Base-by-base conservation (phyloP, 2,797 vertebrate species). In the Mastacembelus armatus region DNA sequence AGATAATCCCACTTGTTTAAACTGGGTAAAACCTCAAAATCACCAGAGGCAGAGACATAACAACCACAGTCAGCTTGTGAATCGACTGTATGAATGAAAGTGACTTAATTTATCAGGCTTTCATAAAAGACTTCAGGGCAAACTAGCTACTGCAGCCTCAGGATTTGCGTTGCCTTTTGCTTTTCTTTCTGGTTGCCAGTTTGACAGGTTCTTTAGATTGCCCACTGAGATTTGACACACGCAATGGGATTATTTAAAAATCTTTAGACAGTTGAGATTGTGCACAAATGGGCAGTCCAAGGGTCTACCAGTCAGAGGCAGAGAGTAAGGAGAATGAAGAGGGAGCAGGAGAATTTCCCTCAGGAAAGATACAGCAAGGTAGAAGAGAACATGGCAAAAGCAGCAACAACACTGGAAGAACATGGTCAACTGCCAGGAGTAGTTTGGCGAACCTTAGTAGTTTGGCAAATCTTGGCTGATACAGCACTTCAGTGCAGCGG, bases 361-460 rank as follows among this genome's bases (percentile, higher is more conserved):
- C 48, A 42, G 77, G 78, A 81, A 87, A 79, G 83, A 85, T 83
- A 80, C 51, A 44, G 71, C 77, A 59, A 74, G 68, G 79, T 84
- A 87, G 85, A 83, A 88, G 88, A 73, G 83, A 84, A 84, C 89
- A 90, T 65, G 84, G 86, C 73, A 87, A 71, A 87, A 66, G 77
- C 70, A 86, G 79, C 76, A n/a, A n/a, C n/a, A 61, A 80, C 77
- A 50, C 74, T 86, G 44, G n/a, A 84, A 81, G 71, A 76, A 44
- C 33, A 56, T 89, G 86, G 84, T 59, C 3, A 8, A 60, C 70
- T 63, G 85, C 87, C 92, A 90, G 61, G 36, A 84, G 74, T 35
- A 80, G 77, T 78, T 83, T n/a, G n/a, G n/a, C n/a, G n/a, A n/a
- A n/a, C n/a, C n/a, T n/a, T n/a, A n/a, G n/a, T n/a, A n/a, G n/a